Evolutionary conservation across 2,888 invertebrate genomes (phyloP), one percentile per base, ranked within the genome.

Genomic region (Acanthococcus lagerstroemiae): DNA sequence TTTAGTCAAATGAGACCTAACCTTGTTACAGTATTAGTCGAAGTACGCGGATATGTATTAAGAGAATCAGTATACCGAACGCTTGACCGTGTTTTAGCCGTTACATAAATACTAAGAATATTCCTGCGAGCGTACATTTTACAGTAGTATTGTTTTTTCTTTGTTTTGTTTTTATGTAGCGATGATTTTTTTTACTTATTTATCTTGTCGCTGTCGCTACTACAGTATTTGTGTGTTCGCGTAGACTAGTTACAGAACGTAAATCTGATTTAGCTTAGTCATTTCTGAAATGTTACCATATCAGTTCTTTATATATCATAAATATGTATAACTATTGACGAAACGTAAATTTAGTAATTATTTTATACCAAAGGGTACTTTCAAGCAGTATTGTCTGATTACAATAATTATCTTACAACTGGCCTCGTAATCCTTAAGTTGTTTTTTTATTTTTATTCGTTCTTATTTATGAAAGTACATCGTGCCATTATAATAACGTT

Each of bases 231-330:
- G 9, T 52, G 4, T 22, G 3, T 22, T 12, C 15, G 21, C 19
- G 24, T 52, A 22, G 12, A 52, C 15, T 22, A 9, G n/a, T 52
- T 6, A 21, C 24, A 52, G 3, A 9, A 52, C n/a, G n/a, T n/a
- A n/a, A n/a, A 4, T 27, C 30, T 19, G 19, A 26, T 17, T 55
- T 61, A 52, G 61, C 61, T 61, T 61, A 37, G 26, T 55, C 45
- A 44, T 45, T 58, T 56, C 46, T 46, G 26, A 61, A 21, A 61
- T 37, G 61, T 61, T 61, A 61, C 61, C 61, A 61, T 61, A 61
- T 61, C 61, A 61, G 52, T 61, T 61, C 37, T 48, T 61, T 61
- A 58, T 58, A 45, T 45, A 22, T n/a, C n/a, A n/a, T n/a, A n/a
- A n/a, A n/a, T n/a, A n/a, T n/a, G n/a, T n/a, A n/a, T n/a, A n/a